phyloP scores from a whole-genome alignment of 1,140 invertebrate species.

The Neelides sp. region DNA sequence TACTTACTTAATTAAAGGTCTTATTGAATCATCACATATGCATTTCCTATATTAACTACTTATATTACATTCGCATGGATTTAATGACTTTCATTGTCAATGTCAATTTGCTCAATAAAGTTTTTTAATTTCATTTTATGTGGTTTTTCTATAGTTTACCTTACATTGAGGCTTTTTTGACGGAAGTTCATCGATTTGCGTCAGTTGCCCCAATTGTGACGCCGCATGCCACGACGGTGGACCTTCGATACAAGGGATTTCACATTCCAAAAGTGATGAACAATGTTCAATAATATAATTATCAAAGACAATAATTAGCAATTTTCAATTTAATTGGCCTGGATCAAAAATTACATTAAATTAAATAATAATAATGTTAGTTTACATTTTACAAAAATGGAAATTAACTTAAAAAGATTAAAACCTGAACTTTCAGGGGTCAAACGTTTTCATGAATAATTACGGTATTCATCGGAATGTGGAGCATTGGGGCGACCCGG shows the following conservation, averaged over 20 bases:
- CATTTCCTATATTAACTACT: no score
- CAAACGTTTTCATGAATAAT: conserved; percentile 7
- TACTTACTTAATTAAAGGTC: no score
- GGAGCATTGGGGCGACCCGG: conserved; percentile 33
- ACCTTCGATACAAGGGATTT: conserved; percentile 52
- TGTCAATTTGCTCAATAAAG: neutral
- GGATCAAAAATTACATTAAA: neutral
- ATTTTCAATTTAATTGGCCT: neutral
- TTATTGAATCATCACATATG: no score
- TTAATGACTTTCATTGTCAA: neutral
- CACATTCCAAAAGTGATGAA: conserved; percentile 53
- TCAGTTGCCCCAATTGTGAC: conserved; percentile 63
- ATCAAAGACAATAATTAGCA: conserved; percentile 1
- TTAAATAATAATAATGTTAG: neutral
- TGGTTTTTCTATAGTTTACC: conserved; percentile 51
- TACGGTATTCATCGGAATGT: conserved; percentile 33
- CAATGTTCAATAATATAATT: neutral
- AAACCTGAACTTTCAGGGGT: conserved; percentile 17
- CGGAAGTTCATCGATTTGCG: conserved; percentile 62
- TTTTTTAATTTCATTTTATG: conserved; percentile 2
- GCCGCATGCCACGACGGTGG: conserved; percentile 57
- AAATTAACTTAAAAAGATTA: no score
- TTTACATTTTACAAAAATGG: neutral
- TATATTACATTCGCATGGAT: no score
- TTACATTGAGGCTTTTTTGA: conserved; percentile 59